Evolutionary conservation across 2,888 invertebrate genomes (phyloP), one percentile per base, ranked within the genome.

Genomic region (Rhingia campestris): DNA sequence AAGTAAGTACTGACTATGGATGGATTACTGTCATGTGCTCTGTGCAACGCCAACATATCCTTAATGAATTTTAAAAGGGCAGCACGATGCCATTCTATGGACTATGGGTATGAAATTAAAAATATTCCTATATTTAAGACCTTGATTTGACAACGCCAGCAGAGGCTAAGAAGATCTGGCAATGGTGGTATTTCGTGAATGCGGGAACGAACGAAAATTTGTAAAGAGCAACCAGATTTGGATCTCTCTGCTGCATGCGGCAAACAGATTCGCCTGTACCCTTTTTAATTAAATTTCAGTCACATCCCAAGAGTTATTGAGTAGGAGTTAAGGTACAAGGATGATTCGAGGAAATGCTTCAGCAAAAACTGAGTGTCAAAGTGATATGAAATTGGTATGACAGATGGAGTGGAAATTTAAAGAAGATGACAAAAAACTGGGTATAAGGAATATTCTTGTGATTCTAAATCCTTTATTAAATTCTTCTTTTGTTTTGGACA

Each of bases 21-120:
- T 75, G 58, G 58, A 47, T 74, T 64, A 64, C 81, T 81, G 69
- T 69, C 74, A 75, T 75, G 12, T 41, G 45, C 45, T 63, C 4
- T 35, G 22, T 22, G 53, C 53, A 12, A 6, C 54, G 7, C 39
- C 67, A 14, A 43, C 74, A n/a, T 22, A 22, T 63, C 49, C 56
- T 51, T 69, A 58, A 56, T 64, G 53, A 75, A 66, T 70, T 81
- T 41, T n/a, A 64, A 53, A 33, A 58, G 30, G 54, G 58, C 69
- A 14, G 58, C 67, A 10, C 1, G 22, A 70, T 61, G 35, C 22
- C 45, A 51, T 63, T 70, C 32, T 63, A 12, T 43, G 9, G 43
- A 56, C 39, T 69, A 43, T 37, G 33, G 22, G 32, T 69, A 47
- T 61, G 12, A 39, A 61, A 80, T 61, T 73, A 75, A 75, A 81